These are phyloP conservation scores for Acromyrmex echinatior DNA, from an alignment of 1,140 invertebrate genomes.

Conservation along the genomic window DNA sequence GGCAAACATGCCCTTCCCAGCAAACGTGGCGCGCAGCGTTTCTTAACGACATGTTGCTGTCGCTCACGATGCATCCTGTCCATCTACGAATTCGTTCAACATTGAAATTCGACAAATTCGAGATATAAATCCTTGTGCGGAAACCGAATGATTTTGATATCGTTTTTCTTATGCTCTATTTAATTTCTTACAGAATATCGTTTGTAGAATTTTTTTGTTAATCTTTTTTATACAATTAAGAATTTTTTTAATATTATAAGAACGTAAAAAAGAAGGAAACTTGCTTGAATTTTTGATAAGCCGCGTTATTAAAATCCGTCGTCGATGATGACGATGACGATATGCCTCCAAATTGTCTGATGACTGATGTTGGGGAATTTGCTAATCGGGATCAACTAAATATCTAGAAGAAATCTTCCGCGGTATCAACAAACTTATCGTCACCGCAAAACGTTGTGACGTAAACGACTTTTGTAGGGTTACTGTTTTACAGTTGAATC, in stretches of 20 bases:
- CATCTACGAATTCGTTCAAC: not conserved
- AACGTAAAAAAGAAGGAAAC: not conserved
- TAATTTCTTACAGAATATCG: not conserved
- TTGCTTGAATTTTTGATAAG: not conserved
- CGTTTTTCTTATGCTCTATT: not conserved
- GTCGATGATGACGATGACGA: not conserved
- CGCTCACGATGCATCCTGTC: conserved; percentile 12
- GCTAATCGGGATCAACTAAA: not conserved
- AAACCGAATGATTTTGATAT: not conserved
- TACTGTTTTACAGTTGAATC: conserved; percentile 11
- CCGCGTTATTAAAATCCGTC: conserved; percentile 3
- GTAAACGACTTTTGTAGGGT: conserved; percentile 14
- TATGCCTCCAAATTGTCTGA: conserved; percentile 31
- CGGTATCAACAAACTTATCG: conserved; percentile 59
- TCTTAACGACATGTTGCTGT: conserved; percentile 30
- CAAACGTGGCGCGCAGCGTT: conserved; percentile 40
- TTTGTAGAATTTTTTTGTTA: not conserved
- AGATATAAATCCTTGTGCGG: not conserved
- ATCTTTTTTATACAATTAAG: not conserved
- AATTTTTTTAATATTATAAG: not conserved
- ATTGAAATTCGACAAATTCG: not conserved
- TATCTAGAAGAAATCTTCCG: conserved; percentile 37
- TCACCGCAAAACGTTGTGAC: conserved; percentile 68
- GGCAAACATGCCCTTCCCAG: conserved; percentile 66
- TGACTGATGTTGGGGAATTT: conserved; percentile 39